Conservation (phyloP, 1,140 invertebrate genomes). For the Anoplophora glabripennis region DNA sequence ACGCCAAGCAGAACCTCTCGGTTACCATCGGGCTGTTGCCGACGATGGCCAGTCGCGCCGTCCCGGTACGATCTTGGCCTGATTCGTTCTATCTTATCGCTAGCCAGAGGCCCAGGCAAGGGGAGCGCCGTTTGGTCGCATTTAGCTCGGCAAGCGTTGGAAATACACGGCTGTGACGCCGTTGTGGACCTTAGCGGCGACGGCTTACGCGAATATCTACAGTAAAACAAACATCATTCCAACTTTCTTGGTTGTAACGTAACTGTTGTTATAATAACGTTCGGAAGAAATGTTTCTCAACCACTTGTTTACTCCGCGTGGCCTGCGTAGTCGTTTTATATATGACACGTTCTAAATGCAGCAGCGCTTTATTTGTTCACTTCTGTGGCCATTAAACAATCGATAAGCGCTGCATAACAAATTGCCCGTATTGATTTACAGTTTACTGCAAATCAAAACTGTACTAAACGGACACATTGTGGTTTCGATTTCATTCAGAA, state of each 20-base stretch:
- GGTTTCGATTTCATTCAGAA: no score
- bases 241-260: conserved; percentile 39
- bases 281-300: conserved; percentile 33
- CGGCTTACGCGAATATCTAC: conserved; percentile 1
- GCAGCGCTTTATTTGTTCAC: no score
- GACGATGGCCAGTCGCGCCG: conserved; percentile 15
- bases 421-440: no score
- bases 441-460: no score
- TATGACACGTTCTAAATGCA: no score
- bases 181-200: conserved; percentile 32
- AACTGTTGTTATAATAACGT: conserved; percentile 14
- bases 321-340: no score
- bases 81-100: conserved; percentile 35
- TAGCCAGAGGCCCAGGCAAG: conserved; percentile 41
- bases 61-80: background rate
- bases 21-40: conserved; percentile 4
- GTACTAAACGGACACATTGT: no score
- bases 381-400: no score
- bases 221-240: conserved; percentile 38
- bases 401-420: no score
- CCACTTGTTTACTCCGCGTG: conserved; percentile 36
- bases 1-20: conserved; percentile 16
- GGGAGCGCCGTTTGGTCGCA: conserved; percentile 34
- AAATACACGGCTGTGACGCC: conserved; percentile 25
- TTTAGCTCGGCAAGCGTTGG: conserved; percentile 27